These are phyloP conservation scores for Phortica okadai DNA, from an alignment of 2,888 invertebrate genomes.

Conservation along the genomic window DNA sequence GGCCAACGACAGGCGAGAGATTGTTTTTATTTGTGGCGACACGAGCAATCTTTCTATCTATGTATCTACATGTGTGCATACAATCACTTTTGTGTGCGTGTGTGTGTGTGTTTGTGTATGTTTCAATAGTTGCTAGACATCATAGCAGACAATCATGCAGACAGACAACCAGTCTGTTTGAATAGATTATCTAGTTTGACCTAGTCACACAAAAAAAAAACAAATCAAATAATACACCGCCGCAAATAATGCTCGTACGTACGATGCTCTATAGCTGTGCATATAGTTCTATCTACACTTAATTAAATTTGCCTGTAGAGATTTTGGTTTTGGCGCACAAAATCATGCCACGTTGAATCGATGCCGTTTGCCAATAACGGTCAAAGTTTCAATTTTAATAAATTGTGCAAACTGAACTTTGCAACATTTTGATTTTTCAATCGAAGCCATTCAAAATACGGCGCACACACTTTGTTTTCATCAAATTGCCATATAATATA, in stretches of 20 bases:
- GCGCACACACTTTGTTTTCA: neutral
- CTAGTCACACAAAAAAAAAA: no score
- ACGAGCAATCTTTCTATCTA: neutral
- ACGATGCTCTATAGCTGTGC: no score
- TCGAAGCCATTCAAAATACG: neutral
- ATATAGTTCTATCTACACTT: no score
- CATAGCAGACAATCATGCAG: no score
- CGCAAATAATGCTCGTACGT: no score
- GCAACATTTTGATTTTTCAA: neutral
- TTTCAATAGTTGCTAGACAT: neutral
- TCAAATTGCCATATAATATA: neutral
- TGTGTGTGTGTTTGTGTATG: no score
- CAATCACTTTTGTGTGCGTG: neutral
- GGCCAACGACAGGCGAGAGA: neutral
- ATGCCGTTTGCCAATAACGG: neutral
- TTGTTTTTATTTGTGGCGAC: neutral
- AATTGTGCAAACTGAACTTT: slow-evolving; percentile 1
- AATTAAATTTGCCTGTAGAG: no score
- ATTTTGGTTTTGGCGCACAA: no score
- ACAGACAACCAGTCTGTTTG: no score
- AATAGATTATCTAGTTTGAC: no score
- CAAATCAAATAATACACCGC: no score
- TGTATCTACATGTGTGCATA: neutral
- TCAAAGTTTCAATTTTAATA: slow-evolving; percentile 23
- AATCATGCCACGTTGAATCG: neutral